phyloP scores from a whole-genome alignment of 2,888 invertebrate species.

The Xestia xanthographa region DNA sequence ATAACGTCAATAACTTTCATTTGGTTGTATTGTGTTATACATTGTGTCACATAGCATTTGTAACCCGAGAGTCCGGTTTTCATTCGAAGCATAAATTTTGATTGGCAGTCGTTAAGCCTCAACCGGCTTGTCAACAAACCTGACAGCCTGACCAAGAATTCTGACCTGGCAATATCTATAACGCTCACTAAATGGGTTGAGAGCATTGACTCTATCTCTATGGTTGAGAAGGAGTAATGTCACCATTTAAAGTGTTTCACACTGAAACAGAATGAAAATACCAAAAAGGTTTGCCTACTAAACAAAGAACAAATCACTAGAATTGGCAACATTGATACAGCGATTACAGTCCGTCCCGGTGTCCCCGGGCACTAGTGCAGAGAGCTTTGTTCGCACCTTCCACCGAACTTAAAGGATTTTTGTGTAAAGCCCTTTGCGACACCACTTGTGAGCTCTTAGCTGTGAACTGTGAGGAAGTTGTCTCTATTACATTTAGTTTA shows the following conservation, averaged over 20 bases:
- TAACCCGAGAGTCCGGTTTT: too few relatives aligned
- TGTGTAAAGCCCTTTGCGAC: constrained; percentile 45
- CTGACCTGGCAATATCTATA: too few relatives aligned
- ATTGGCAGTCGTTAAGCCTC: too few relatives aligned
- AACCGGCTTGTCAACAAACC: too few relatives aligned
- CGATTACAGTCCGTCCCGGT: constrained; percentile 50
- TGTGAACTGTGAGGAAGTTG: constrained; percentile 9
- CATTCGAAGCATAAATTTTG: too few relatives aligned
- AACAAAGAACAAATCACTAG: constrained; percentile 20
- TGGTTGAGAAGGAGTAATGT: too few relatives aligned
- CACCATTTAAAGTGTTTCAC: neutral
- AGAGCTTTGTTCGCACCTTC: constrained; percentile 50
- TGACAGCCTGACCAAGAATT: too few relatives aligned
- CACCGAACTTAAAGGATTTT: constrained; percentile 50
- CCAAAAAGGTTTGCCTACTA: neutral
- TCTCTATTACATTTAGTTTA: constrained; percentile 14
- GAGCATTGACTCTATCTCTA: too few relatives aligned
- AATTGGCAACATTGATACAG: constrained; percentile 38
- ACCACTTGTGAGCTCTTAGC: constrained; percentile 46
- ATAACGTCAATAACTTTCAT: neutral
- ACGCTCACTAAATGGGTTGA: too few relatives aligned
- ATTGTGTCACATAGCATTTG: neutral
- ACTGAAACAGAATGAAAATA: neutral
- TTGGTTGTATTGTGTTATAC: neutral
- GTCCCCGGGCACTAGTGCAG: constrained; percentile 49